These are phyloP conservation scores for Tanaodytes sp. DNA, from an alignment of 2,888 invertebrate genomes.

Conservation along the genomic window DNA sequence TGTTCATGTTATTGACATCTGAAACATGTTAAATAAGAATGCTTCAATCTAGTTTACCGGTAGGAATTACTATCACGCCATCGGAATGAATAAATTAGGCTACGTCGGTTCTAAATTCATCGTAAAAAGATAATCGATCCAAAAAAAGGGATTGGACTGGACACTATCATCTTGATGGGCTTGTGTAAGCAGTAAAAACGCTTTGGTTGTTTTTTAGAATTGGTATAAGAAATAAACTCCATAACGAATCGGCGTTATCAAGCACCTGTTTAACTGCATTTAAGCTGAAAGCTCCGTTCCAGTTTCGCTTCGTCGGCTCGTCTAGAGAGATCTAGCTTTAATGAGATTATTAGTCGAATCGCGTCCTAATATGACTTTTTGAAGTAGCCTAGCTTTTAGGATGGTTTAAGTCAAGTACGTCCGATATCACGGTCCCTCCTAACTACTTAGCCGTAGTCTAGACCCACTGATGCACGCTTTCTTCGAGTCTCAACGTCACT, in stretches of 20 bases:
- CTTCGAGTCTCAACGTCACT: constrained; percentile 61
- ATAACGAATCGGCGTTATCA: constrained; percentile 12
- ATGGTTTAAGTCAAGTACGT: constrained; percentile 72
- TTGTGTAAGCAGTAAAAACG: no score
- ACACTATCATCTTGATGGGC: no score
- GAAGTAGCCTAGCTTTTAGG: constrained; percentile 65
- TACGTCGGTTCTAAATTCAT: no score
- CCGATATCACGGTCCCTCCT: constrained; percentile 75
- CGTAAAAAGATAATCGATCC: no score
- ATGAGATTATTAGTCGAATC: constrained; percentile 52
- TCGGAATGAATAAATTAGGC: no score
- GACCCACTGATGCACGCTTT: constrained; percentile 71
- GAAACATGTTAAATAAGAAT: no score
- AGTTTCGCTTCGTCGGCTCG: constrained; percentile 46
- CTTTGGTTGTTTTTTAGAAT: no score
- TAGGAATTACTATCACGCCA: no score
- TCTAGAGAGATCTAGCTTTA: constrained; percentile 51
- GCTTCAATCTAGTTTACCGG: no score
- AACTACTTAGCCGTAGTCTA: constrained; percentile 72
- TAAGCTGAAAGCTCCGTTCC: constrained; percentile 23
- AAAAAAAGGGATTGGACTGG: no score
- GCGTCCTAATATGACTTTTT: constrained; percentile 55
- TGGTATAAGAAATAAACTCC: constrained; percentile 8
- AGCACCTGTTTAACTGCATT: constrained; percentile 31
- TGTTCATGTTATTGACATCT: no score